Base-by-base conservation (phyloP, 1,140 invertebrate species). In the Batillaria attramentaria region DNA sequence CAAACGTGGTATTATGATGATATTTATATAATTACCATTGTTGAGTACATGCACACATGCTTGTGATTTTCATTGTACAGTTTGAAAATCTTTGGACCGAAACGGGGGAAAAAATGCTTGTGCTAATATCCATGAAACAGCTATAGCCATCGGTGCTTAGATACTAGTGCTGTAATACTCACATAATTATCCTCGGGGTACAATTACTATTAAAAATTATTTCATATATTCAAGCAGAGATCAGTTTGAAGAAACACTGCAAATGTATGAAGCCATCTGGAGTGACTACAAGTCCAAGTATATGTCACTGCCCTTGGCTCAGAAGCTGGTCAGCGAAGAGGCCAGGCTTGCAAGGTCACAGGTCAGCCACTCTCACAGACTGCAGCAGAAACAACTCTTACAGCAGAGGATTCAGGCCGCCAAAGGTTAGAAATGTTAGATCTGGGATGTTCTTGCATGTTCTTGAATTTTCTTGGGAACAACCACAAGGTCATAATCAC, bases 241-340 rank as follows among this genome's bases (percentile, higher is more conserved):
- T 31, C 41, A 70, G 24, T 31, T 70, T 39, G 41, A 70, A 31
- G 68, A 70, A 24, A 46, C 68, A 20, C 13, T 70, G 42, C 68
- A 70, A 31, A 43, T 70, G 68, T 70, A 70, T 13, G 41, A 70
- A 39, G 50, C 43, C 24, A 70, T 42, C 4, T 70, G 68, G 68
- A 28, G 5, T 13, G 68, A 70, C 41, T 70, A 70, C 41, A 42
- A 70, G 8, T 39, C 68, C 20, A 39, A 46, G 42, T 70, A 70
- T 42, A 43, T 46, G 68, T 43, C 68, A 10, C 68, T 70, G 42
- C 24, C 68, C 39, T 42, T 70, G 41, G 43, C 43, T 42, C 28
- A 46, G 42, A n/a, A 33, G 28, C 41, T 70, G 68, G 8, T 70
- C 41, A 13, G 4, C 41, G 39, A n/a, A 31, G 68, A 70, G n/a